phyloP scores from a whole-genome alignment of 1,140 invertebrate species.

The Eciton burchellii region DNA sequence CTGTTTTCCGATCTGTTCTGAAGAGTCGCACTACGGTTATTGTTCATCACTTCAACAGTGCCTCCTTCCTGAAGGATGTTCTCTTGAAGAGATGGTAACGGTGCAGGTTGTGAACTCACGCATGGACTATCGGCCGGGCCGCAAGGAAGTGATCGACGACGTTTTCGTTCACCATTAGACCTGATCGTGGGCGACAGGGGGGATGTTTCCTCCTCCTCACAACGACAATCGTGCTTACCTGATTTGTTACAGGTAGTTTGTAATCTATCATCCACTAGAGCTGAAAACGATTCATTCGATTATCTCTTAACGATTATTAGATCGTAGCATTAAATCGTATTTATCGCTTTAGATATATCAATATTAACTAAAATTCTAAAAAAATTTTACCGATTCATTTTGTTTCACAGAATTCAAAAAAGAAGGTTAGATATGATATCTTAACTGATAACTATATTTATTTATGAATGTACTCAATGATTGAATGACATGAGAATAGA shows the following conservation, averaged over 20 bases:
- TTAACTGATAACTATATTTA: no score
- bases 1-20: slow-evolving; percentile 55
- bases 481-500: no score
- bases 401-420: no score
- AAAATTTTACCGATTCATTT: no score
- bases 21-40: slow-evolving; percentile 30
- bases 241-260: slow-evolving; percentile 89
- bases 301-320: background rate
- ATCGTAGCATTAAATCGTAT: background rate
- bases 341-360: background rate
- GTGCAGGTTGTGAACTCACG: slow-evolving; percentile 65
- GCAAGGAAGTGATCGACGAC: slow-evolving; percentile 83
- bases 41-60: slow-evolving; percentile 48
- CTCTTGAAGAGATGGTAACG: slow-evolving; percentile 72
- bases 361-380: background rate
- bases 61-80: slow-evolving; percentile 28
- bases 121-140: slow-evolving; percentile 63
- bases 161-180: slow-evolving; percentile 81
- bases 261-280: slow-evolving; percentile 89
- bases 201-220: slow-evolving; percentile 86
- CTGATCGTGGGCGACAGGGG: slow-evolving; percentile 79
- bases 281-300: slow-evolving; percentile 42
- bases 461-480: no score
- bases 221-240: slow-evolving; percentile 90
- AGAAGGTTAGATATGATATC: no score